Percentiles rank a stretch among this genome's conserved stretches.
Evolutionary conservation across 2,797 vertebrate species (phyloP).

Genomic region (Zenarchopterus dispar): DNA sequence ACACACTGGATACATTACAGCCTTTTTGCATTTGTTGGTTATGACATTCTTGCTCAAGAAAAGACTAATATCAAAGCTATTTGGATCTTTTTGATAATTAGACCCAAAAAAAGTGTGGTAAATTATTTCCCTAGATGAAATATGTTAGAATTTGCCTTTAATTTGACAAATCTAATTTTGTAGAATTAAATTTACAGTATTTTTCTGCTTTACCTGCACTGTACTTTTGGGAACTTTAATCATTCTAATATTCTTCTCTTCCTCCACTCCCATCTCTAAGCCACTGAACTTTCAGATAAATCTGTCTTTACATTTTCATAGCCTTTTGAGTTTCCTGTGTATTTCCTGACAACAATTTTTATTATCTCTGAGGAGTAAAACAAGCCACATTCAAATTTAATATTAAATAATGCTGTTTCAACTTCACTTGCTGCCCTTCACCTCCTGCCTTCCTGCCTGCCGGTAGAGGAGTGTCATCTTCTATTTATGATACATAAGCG

Average conservation of each 20-base stretch:
- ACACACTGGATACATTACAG: background rate
- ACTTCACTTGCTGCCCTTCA: background rate
- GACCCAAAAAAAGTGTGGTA: background rate
- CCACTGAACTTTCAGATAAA: background rate
- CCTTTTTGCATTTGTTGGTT: background rate
- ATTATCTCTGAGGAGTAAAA: constrained; percentile 3
- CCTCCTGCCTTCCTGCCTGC: background rate
- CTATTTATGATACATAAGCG: constrained; percentile 19
- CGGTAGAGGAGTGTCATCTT: constrained; percentile 8
- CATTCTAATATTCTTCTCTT: background rate
- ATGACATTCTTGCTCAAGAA: background rate
- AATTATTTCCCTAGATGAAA: background rate
- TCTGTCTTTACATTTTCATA: background rate
- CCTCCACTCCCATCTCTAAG: background rate
- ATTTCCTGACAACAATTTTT: constrained; percentile 7
- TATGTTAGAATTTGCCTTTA: background rate
- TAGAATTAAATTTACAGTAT: background rate
- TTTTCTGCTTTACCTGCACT: background rate
- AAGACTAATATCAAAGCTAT: background rate
- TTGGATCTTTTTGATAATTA: background rate
- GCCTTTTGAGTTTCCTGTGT: constrained; percentile 6
- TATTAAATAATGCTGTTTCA: constrained; percentile 29
- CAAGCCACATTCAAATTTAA: background rate
- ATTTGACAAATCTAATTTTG: background rate
- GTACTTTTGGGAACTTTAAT: background rate